Evolutionary conservation across 2,113 vertebrate species (phyloP).

Genomic region (Lynx canadensis): DNA sequence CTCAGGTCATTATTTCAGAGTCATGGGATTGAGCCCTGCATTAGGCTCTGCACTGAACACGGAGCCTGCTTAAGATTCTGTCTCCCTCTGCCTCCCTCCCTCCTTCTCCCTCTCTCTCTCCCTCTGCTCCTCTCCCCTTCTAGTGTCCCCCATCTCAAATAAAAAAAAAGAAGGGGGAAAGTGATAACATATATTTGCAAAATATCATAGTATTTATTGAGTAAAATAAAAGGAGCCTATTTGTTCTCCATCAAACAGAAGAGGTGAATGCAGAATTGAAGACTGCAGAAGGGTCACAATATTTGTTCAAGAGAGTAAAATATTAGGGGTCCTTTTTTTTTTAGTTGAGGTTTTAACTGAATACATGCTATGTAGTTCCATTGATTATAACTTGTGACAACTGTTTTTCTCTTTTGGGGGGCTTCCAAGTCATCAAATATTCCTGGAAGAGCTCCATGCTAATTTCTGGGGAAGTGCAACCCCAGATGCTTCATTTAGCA

Average conservation of each 20-base stretch:
- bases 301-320: neutral
- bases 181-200: neutral
- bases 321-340: neutral
- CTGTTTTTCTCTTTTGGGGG: neutral
- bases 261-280: neutral
- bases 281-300: neutral
- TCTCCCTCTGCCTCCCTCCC: no score
- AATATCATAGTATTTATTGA: neutral
- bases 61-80: no score
- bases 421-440: neutral
- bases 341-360: neutral
- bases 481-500: neutral
- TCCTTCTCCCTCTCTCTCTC: no score
- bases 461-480: neutral
- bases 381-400: neutral
- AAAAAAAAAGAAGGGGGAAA: neutral
- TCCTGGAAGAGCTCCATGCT: neutral
- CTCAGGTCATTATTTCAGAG: no score
- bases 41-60: no score
- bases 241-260: neutral
- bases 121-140: no score
- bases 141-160: no score
- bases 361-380: neutral
- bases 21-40: no score
- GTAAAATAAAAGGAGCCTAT: neutral